Percentiles rank a stretch among this genome's conserved stretches.
These are phyloP conservation scores for Bombylius discolor DNA, from an alignment of 2,888 invertebrate genomes.

Conservation along the genomic window DNA sequence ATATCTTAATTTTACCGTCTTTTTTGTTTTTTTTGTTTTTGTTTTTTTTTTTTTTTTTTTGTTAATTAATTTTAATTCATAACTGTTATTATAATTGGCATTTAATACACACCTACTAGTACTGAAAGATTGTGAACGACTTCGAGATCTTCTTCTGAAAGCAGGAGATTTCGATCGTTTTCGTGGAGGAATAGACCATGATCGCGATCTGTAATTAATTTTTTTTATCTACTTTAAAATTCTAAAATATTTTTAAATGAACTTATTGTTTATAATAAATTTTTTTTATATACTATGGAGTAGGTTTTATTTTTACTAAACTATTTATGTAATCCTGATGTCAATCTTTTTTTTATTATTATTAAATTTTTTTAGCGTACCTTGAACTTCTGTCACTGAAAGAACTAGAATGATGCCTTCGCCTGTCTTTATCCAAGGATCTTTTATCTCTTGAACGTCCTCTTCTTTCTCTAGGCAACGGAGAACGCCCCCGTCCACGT, in stretches of 20 bases:
- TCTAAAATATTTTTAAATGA: too few species aligned
- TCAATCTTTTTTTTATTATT: not conserved
- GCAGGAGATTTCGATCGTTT: conserved; percentile 21
- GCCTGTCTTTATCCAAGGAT: conserved; percentile 11
- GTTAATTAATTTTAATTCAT: too few species aligned
- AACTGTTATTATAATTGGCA: too few species aligned
- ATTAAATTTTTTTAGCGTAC: conserved; percentile 7
- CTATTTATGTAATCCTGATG: not conserved
- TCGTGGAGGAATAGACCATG: conserved; percentile 21
- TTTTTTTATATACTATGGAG: too few species aligned
- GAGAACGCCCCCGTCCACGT: conserved; percentile 23
- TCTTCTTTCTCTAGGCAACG: conserved; percentile 25
- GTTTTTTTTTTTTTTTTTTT: too few species aligned
- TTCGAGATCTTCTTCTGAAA: conserved; percentile 20
- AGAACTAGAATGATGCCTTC: conserved; percentile 18
- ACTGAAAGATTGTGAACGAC: conserved; percentile 21
- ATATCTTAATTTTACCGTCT: too few species aligned
- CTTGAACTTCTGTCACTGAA: conserved; percentile 21
- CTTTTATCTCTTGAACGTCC: conserved; percentile 25
- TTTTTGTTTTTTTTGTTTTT: too few species aligned
- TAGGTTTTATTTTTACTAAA: not conserved
- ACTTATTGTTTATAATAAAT: too few species aligned
- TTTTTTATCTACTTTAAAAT: too few species aligned
- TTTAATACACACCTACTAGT: conserved; percentile 17
- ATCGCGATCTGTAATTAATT: conserved; percentile 20